A percentile compares a stretch with the other conserved stretches of the same genome.
These are phyloP conservation scores for Nymphalis io DNA, from an alignment of 1,140 invertebrate species.

Conservation along the genomic window DNA sequence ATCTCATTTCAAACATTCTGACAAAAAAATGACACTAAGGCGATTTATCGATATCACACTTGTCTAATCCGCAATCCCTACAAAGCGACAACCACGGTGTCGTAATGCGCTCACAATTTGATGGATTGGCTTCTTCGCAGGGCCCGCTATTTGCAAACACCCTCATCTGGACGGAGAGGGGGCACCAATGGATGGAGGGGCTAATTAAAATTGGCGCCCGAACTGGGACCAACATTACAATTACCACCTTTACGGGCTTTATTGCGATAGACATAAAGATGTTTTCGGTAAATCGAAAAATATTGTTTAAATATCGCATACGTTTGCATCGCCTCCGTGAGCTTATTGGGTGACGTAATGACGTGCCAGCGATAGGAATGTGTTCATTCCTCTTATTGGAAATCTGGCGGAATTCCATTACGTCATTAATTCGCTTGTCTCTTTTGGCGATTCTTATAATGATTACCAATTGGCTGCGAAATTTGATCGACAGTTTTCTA, in stretches of 20 bases:
- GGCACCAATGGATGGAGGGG: conserved; percentile 45
- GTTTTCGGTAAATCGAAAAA: conserved; percentile 26
- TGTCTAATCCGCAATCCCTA: conserved; percentile 47
- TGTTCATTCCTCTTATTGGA: conserved; percentile 45
- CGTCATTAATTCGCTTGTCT: conserved; percentile 40
- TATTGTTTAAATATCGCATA: conserved; percentile 41
- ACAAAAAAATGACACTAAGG: conserved; percentile 24
- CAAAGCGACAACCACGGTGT: conserved; percentile 63
- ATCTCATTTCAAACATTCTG: not conserved
- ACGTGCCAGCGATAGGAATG: conserved; percentile 43
- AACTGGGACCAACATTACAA: conserved; percentile 44
- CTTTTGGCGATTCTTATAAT: conserved; percentile 38
- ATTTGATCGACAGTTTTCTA: conserved; percentile 27
- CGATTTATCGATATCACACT: conserved; percentile 33
- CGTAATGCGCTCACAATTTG: conserved; percentile 77
- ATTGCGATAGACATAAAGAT: conserved; percentile 33
- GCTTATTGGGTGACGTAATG: conserved; percentile 61
- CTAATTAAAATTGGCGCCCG: conserved; percentile 78
- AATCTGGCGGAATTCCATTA: conserved; percentile 40
- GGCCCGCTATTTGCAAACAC: conserved; percentile 78
- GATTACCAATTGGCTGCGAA: conserved; percentile 39
- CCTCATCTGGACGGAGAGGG: conserved; percentile 61
- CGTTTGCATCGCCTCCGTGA: conserved; percentile 55
- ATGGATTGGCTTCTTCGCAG: conserved; percentile 79
- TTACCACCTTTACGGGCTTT: conserved; percentile 34